Evolutionary conservation across 2,888 invertebrate genomes (phyloP).

Genomic region (Cataglyphis cursor): DNA sequence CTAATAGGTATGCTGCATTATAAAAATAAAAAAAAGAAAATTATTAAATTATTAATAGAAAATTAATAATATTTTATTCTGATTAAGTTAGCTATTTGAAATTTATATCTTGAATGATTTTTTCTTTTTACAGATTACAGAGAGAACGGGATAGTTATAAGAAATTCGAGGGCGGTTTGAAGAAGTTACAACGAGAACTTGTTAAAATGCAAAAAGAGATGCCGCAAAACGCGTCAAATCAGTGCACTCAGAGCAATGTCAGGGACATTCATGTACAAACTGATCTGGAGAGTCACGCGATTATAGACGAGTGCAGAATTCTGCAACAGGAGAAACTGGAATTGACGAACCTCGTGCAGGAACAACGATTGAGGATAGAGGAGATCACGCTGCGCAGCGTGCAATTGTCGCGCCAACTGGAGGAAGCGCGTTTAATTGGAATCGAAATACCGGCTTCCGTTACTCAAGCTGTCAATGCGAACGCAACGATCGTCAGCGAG

Average conservation of each 20-base stretch:
- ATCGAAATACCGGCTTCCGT: slow-evolving; percentile 70
- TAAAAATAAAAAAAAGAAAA: background rate
- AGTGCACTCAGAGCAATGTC: slow-evolving; percentile 45
- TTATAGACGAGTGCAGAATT: slow-evolving; percentile 72
- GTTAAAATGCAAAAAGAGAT: slow-evolving; percentile 77
- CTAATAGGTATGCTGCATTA: slow-evolving; percentile 76
- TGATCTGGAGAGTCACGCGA: slow-evolving; percentile 66
- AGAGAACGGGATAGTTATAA: slow-evolving; percentile 76
- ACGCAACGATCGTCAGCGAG: slow-evolving; percentile 82
- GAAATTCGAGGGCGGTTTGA: slow-evolving; percentile 80
- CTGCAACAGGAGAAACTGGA: slow-evolving; percentile 81
- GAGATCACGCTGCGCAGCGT: slow-evolving; percentile 82
- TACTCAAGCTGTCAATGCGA: slow-evolving; percentile 69
- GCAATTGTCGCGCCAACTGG: slow-evolving; percentile 81
- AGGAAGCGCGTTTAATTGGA: slow-evolving; percentile 77
- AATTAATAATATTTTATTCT: background rate
- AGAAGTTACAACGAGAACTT: slow-evolving; percentile 81
- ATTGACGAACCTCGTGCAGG: slow-evolving; percentile 78
- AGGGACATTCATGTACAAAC: slow-evolving; percentile 81
- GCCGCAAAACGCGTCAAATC: slow-evolving; percentile 36
- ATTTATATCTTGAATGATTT: background rate
- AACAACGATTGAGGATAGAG: slow-evolving; percentile 83
- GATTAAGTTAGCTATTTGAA: background rate
- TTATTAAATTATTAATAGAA: background rate
- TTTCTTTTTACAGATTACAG: slow-evolving; percentile 78